Base-by-base conservation (phyloP, 37 sponge, comb jelly and placozoan species). In the Spongilla lacustris region DNA sequence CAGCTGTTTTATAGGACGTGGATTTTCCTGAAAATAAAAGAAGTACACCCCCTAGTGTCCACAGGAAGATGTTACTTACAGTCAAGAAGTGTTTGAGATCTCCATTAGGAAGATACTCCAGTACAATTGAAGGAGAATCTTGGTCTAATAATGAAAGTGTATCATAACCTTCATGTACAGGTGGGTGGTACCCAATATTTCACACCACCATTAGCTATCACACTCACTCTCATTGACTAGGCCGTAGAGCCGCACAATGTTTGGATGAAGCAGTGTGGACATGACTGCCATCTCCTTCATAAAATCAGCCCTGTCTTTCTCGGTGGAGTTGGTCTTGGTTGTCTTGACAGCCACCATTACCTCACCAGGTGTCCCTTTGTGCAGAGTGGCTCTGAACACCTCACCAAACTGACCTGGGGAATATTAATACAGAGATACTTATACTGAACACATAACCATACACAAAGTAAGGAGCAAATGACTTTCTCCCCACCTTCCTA, bases 31-130 rank as follows among this genome's bases (percentile, higher is more conserved):
- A 24, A 13, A 49, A 17, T 1, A 9, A 35, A 30, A 19, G 34
- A 75, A 23, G 31, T 10, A 75, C 23, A 75, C 49, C 13, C 38
- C 17, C n/a, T n/a, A n/a, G n/a, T n/a, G n/a, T n/a, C n/a, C n/a
- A n/a, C n/a, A 46, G 8, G 46, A 46, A 8, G 46, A 46, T 46
- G 4, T 22, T 1, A 84, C 85, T 71, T 37, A 85, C 86, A 24
- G 33, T 79, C 0, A 94, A 73, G 30, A 83, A 94, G 0, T 70
- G 17, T 36, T 83, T 90, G 35, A 94, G 82, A 36, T 94, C 91
- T n/a, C 94, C 94, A 79, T 81, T 17, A 11, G 71, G 78, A 11
- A 94, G 79, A 66, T 84, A 94, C 73, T 94, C 94, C 77, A 94
- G 67, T 35, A 94, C 94, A 25, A 94, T 73, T 76, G 68, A 83